Evolutionary conservation across 2,888 invertebrate species (phyloP).

Genomic region (Megastigmus dorsalis): DNA sequence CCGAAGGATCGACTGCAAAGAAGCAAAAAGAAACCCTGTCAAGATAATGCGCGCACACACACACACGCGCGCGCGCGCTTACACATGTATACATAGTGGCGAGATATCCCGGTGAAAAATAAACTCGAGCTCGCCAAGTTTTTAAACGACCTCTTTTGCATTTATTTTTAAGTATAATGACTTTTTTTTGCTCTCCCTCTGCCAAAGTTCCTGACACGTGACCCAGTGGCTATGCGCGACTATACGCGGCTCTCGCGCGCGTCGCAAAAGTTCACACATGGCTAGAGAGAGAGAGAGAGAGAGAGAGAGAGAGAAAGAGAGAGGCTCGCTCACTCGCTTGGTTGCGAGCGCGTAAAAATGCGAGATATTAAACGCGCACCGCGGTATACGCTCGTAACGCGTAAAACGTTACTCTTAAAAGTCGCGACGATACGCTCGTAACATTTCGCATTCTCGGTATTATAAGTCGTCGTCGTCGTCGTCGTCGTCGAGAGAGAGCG

Average conservation of each 20-base stretch:
- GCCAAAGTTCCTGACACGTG: slow-evolving; percentile 19
- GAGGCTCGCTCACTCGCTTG: too few relatives aligned
- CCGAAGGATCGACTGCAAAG: not conserved
- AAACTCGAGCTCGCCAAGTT: slow-evolving; percentile 5
- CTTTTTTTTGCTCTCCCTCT: too few relatives aligned
- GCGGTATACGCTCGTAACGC: not conserved
- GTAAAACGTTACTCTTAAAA: not conserved
- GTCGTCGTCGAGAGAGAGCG: too few relatives aligned
- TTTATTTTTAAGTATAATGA: slow-evolving; percentile 28
- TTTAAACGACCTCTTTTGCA: slow-evolving; percentile 43
- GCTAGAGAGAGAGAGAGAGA: too few relatives aligned
- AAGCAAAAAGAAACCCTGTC: not conserved
- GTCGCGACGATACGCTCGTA: slow-evolving; percentile 1
- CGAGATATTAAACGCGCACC: slow-evolving; percentile 18
- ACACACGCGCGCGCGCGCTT: too few relatives aligned
- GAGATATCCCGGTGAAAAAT: not conserved
- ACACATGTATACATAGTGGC: too few relatives aligned
- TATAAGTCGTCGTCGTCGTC: not conserved
- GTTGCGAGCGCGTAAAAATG: slow-evolving; percentile 9
- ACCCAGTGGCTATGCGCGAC: slow-evolving; percentile 26
- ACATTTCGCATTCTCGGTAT: slow-evolving; percentile 28
- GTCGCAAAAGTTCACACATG: slow-evolving; percentile 7
- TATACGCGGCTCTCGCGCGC: not conserved
- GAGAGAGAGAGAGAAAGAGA: too few relatives aligned
- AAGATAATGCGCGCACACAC: too few relatives aligned